These are phyloP conservation scores for Ceriagrion tenellum DNA, from an alignment of 2,888 invertebrate genomes.

Conservation along the genomic window DNA sequence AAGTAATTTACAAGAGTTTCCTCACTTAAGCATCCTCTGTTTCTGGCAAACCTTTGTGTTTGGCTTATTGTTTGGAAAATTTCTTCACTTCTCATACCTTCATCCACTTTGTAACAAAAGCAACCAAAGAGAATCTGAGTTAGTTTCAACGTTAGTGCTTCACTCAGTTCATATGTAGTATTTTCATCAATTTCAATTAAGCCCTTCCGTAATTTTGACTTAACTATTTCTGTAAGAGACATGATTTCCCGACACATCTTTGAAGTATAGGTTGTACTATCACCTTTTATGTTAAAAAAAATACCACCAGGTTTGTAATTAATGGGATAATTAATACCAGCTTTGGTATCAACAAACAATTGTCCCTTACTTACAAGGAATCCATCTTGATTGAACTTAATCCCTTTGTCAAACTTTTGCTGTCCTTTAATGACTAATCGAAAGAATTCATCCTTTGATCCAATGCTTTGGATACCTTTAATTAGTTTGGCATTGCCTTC, in stretches of 20 bases:
- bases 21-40: background rate
- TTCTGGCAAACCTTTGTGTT: background rate
- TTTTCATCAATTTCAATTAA: background rate
- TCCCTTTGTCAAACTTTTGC: background rate
- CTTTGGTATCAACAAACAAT: background rate
- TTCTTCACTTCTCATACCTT: background rate
- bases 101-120: background rate
- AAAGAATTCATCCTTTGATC: conserved; percentile 81
- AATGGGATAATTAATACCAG: background rate
- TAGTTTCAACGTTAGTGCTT: background rate
- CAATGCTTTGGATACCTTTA: conserved; percentile 79
- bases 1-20: background rate
- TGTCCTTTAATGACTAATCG: conserved; percentile 78
- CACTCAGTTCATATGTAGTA: background rate
- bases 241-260: background rate
- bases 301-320: background rate
- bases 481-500: conserved; percentile 81
- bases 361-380: background rate
- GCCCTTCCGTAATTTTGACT: background rate
- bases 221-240: background rate
- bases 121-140: background rate
- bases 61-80: background rate
- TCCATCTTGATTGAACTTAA: background rate
- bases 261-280: no score
- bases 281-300: background rate